Evolutionary conservation across 2,888 invertebrate genomes (phyloP), one percentile per base, ranked within the genome.

Genomic region (Koerneria pararmatus): DNA sequence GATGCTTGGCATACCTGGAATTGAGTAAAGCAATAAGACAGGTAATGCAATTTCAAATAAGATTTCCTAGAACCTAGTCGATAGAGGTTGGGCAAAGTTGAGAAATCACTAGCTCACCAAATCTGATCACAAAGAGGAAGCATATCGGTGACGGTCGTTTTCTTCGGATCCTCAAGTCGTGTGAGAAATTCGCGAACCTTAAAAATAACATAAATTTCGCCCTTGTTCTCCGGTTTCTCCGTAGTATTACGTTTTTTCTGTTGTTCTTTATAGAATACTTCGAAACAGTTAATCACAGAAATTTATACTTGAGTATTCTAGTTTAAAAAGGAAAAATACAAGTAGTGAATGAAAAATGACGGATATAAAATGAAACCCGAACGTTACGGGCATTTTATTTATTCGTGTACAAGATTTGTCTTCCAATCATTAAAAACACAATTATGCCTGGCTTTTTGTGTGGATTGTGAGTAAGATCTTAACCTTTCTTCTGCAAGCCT

Each of bases 91-190:
- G 1, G 32, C 66, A 35, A 71, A 27, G n/a, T 53, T 19, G 29
- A 27, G 15, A 22, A 11, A 41, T 41, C 41, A 41, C 41, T 15
- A 11, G 73, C 48, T 68, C 63, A 46, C 76, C 76, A 58, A 74
- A 78, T 74, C 73, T 76, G 31, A 76, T 78, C 78, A 49, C 77
- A 76, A 65, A 77, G 75, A 8, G 74, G 73, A 49, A 77, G 71
- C n/a, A 74, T 72, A 53, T 72, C 74, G 46, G 75, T 69, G 29
- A 79, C 71, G 19, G 11, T 34, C 46, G 58, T 61, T 49, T 65
- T 46, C 37, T 67, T 69, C 27, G 69, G 68, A 11, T 51, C 66
- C n/a, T 70, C 66, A 19, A 76, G 68, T 57, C 71, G 61, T 54
- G 56, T 56, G 59, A 76, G 70, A 66, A 71, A 74, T 53, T 74